phyloP scores from a whole-genome alignment of 1,140 invertebrate genomes.

The Zaprionus inermis region DNA sequence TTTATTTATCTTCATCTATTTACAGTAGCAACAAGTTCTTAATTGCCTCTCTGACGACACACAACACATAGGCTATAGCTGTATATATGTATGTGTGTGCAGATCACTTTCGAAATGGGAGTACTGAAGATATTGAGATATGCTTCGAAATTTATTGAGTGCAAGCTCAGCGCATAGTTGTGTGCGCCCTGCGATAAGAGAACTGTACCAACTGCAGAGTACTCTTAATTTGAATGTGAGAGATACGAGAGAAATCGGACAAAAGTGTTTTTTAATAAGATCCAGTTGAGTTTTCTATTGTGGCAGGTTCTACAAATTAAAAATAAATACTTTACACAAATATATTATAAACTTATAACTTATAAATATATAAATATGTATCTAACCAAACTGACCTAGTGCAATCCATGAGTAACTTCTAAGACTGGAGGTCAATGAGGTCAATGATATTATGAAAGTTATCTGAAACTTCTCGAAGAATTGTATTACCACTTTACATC shows the following conservation, averaged over 20 bases:
- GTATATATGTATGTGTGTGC: conserved; percentile 20
- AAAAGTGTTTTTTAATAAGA: not conserved
- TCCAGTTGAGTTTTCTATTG: not conserved
- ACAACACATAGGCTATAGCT: not conserved
- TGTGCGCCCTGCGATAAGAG: conserved; percentile 16
- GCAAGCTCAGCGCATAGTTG: conserved; percentile 44
- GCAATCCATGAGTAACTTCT: not conserved
- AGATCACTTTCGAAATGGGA: conserved; percentile 46
- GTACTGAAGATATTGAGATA: conserved; percentile 35
- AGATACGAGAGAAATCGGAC: not conserved
- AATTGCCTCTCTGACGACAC: conserved; percentile 41
- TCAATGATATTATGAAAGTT: not conserved
- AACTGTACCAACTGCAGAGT: not conserved
- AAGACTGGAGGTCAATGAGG: conserved; percentile 12
- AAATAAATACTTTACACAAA: too few relatives aligned
- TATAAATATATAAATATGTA: not conserved
- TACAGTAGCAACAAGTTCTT: conserved; percentile 50
- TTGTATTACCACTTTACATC: too few relatives aligned
- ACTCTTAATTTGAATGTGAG: not conserved
- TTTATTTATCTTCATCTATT: conserved; percentile 27
- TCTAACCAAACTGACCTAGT: conserved; percentile 11
- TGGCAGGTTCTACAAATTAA: too few relatives aligned
- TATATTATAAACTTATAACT: too few relatives aligned
- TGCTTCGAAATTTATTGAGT: conserved; percentile 37
- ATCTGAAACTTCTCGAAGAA: not conserved